Evolutionary conservation across 2,797 vertebrate species (phyloP), one percentile per base, ranked within the genome.

Genomic region (Esox masquinongy): DNA sequence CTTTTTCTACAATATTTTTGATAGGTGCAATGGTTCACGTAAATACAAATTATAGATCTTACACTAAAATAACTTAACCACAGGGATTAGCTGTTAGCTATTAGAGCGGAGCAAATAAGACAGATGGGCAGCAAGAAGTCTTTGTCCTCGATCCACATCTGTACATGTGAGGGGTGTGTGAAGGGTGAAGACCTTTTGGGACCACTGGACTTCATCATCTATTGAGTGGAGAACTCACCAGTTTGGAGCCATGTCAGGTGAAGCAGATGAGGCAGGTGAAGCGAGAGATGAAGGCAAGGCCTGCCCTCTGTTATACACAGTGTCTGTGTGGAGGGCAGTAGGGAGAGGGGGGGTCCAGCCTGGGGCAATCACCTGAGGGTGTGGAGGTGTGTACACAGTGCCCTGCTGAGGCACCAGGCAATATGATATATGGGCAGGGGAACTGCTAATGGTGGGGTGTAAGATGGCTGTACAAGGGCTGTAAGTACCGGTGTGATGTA

Each of bases 321-420:
- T 19, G 47, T 61, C 50, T 5, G 50, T 19, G 50, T 51, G 15
- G 5, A 51, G 50, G 49, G 49, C 49, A 50, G 3, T 50, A 50
- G 49, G 53, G 49, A 79, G 63, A 11, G 64, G 31, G 64, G 49
- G 68, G 47, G 31, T 70, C 17, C 17, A 26, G 49, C 29, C 51
- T 50, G 1, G 68, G 68, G 51, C 50, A 3, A 26, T 36, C 69
- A 4, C 39, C 31, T 77, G 53, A 67, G 79, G 81, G 64, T 83
- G 26, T 87, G 85, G 84, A 75, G 75, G 12, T 67, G 70, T 2
- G 67, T 86, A 47, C 51, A 79, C n/a, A 77, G 70, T 22, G 49
- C 66, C 51, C 71, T 87, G 66, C 68, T 73, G 17, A 83, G 80
- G 69, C 61, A 73, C 53, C 82, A 83, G 73, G 76, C 76, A 63